Evolutionary conservation across 2,797 vertebrate genomes (phyloP).

Genomic region (Graptemys geographica): DNA sequence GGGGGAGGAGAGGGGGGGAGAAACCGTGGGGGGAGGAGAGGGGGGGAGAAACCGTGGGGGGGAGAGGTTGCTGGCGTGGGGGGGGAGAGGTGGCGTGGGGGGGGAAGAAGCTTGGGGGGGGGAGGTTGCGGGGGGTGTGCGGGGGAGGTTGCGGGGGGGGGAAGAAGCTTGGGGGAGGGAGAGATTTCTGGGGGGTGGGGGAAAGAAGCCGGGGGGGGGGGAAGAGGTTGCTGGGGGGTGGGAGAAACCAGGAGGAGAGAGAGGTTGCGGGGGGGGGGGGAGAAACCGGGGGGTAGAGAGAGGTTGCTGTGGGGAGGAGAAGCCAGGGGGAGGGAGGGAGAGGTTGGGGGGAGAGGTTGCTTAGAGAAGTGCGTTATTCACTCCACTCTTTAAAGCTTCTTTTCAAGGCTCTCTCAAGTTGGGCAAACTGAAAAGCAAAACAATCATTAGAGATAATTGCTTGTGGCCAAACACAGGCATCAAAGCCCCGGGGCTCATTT

Average conservation of each 20-base stretch:
- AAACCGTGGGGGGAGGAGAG: no score
- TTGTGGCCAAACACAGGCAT: conserved; percentile 95
- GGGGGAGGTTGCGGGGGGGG: background rate
- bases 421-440: conserved; percentile 92
- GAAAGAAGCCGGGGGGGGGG: no score
- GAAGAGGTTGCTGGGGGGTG: no score
- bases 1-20: no score
- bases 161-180: no score
- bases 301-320: no score
- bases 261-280: background rate
- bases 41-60: no score
- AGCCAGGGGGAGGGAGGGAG: no score
- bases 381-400: conserved; percentile 78
- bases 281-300: no score
- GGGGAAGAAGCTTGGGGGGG: background rate
- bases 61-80: conserved; percentile 31
- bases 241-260: no score
- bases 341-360: conserved; percentile 32
- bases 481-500: conserved; percentile 87
- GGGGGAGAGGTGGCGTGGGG: conserved; percentile 35
- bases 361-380: conserved; percentile 78
- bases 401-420: conserved; percentile 82
- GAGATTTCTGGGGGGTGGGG: no score
- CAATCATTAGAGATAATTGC: conserved; percentile 94
- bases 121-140: conserved; percentile 35